Percentiles rank a stretch among this genome's conserved stretches.
Evolutionary conservation across 2,113 vertebrate species (phyloP).

Genomic region (Lucifuga dentata): DNA sequence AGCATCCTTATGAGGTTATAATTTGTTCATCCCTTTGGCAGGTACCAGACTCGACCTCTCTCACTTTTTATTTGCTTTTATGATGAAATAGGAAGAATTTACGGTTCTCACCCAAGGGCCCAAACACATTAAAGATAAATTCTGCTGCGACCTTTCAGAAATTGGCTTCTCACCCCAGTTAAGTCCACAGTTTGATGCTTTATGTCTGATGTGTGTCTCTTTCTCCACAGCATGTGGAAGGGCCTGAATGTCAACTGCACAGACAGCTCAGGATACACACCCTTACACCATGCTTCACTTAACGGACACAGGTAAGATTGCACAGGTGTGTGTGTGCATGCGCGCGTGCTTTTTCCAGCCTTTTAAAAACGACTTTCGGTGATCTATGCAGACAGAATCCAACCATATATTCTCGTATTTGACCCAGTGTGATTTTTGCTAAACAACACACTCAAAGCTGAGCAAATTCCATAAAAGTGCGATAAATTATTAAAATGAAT

Average conservation of each 20-base stretch:
- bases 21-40: conserved; percentile 17
- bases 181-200: background rate
- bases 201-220: conserved; percentile 52
- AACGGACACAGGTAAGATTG: conserved; percentile 93
- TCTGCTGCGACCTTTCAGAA: background rate
- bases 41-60: conserved; percentile 31
- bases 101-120: conserved; percentile 18
- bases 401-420: background rate
- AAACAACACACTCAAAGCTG: conserved; percentile 4
- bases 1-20: conserved; percentile 9
- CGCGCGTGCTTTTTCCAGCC: too few relatives aligned
- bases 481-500: conserved; percentile 40
- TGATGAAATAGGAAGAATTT: conserved; percentile 45
- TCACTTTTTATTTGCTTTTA: conserved; percentile 24
- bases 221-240: conserved; percentile 93
- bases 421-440: conserved; percentile 13
- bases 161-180: too few relatives aligned
- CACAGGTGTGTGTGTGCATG: background rate
- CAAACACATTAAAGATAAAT: conserved; percentile 22
- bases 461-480: conserved; percentile 11
- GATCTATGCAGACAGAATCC: background rate
- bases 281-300: conserved; percentile 93
- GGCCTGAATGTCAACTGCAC: conserved; percentile 96
- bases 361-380: background rate
- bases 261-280: conserved; percentile 94